Conservation (phyloP, 2,888 invertebrate genomes). For the Leptopilina syphax region DNA sequence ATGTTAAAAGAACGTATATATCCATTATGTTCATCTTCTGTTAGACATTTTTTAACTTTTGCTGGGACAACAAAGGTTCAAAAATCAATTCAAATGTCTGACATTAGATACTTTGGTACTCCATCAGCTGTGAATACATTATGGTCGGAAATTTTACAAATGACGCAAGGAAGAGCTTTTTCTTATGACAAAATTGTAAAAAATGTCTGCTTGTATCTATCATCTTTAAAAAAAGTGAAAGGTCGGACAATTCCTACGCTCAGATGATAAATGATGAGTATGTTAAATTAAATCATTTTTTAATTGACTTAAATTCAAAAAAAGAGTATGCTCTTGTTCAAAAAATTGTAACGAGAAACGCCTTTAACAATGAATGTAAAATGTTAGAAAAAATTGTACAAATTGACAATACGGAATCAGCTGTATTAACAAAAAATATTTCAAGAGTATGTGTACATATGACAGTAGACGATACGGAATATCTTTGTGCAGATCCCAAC, state of each 20-base stretch:
- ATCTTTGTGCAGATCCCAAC: too few relatives aligned
- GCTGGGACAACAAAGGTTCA: background rate
- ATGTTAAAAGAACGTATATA: background rate
- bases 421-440: too few relatives aligned
- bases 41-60: conserved; percentile 4
- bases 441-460: too few relatives aligned
- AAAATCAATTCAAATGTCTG: background rate
- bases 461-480: too few relatives aligned
- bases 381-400: too few relatives aligned
- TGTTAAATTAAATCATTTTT: background rate
- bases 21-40: background rate
- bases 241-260: background rate
- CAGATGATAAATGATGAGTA: background rate
- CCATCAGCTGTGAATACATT: background rate
- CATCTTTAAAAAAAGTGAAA: background rate
- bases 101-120: background rate
- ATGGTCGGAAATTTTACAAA: background rate
- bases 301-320: background rate
- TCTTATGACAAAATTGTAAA: too few relatives aligned
- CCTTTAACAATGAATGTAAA: background rate
- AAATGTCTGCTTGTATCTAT: background rate
- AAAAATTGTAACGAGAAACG: background rate
- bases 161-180: background rate
- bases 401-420: too few relatives aligned
- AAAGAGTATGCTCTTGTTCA: background rate